Conservation (phyloP, 92 coral and sea anemone genomes). For the Paramuricea clavata region DNA sequence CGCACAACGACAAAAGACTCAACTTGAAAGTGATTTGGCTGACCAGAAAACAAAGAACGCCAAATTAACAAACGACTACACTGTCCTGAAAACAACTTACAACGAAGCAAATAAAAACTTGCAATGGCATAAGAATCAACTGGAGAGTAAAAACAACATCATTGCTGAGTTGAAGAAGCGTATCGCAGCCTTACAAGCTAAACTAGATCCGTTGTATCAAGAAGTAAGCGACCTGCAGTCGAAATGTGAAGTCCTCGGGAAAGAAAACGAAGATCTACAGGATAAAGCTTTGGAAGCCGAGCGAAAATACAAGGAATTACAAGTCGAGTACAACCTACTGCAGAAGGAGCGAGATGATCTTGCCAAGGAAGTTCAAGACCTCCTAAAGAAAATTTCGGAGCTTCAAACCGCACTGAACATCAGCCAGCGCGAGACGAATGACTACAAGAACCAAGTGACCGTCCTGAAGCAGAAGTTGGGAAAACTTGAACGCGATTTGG, state of each 20-base stretch:
- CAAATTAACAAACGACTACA: conserved; percentile 76
- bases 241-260: conserved; percentile 86
- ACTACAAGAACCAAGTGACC: conserved; percentile 84
- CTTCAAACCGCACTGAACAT: conserved; percentile 87
- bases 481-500: conserved; percentile 80
- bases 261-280: conserved; percentile 84
- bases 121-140: conserved; percentile 88
- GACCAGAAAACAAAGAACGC: conserved; percentile 85
- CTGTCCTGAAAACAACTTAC: conserved; percentile 72
- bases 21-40: conserved; percentile 82
- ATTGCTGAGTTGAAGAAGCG: conserved; percentile 84
- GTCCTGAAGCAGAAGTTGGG: conserved; percentile 78
- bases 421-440: conserved; percentile 82
- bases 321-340: conserved; percentile 80
- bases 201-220: conserved; percentile 86
- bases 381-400: conserved; percentile 84
- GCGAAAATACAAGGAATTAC: conserved; percentile 80
- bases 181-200: conserved; percentile 91
- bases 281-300: conserved; percentile 85
- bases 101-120: conserved; percentile 79
- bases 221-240: conserved; percentile 92
- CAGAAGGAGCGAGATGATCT: conserved; percentile 86
- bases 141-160: conserved; percentile 79
- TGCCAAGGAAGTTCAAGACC: conserved; percentile 81
- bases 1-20: conserved; percentile 73